phyloP scores from a whole-genome alignment of 2,113 vertebrate species.

The Platichthys stellatus region DNA sequence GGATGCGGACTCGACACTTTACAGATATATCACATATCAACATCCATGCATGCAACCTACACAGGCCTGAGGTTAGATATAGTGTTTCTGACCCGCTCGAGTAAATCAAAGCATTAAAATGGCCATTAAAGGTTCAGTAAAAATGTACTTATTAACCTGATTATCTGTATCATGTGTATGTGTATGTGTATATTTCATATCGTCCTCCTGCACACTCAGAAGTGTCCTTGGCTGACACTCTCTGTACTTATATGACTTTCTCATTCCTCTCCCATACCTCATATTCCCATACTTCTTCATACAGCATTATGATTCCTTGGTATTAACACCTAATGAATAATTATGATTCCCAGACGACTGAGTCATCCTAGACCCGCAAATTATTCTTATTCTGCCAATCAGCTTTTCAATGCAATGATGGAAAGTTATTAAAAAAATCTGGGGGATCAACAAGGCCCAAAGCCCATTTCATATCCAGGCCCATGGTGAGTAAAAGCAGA shows the following conservation, averaged over 20 bases:
- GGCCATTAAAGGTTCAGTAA: background rate
- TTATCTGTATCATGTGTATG: background rate
- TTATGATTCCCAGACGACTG: slow-evolving; percentile 20
- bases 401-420: no score
- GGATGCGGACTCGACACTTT: background rate
- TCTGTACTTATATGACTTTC: background rate
- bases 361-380: slow-evolving; percentile 11
- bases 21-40: background rate
- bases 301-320: no score
- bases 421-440: background rate
- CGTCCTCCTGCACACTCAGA: background rate
- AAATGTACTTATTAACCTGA: background rate
- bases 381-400: background rate
- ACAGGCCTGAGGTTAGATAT: background rate
- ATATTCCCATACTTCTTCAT: no score
- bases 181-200: background rate
- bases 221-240: background rate
- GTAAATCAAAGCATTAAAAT: background rate
- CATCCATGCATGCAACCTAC: background rate
- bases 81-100: background rate
- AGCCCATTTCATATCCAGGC: background rate
- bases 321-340: slow-evolving; percentile 37
- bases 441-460: slow-evolving; percentile 25
- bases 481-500: background rate
- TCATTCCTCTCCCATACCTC: background rate